Conservation (phyloP, 2,797 vertebrate genomes). For the Furcifer pardalis region DNA sequence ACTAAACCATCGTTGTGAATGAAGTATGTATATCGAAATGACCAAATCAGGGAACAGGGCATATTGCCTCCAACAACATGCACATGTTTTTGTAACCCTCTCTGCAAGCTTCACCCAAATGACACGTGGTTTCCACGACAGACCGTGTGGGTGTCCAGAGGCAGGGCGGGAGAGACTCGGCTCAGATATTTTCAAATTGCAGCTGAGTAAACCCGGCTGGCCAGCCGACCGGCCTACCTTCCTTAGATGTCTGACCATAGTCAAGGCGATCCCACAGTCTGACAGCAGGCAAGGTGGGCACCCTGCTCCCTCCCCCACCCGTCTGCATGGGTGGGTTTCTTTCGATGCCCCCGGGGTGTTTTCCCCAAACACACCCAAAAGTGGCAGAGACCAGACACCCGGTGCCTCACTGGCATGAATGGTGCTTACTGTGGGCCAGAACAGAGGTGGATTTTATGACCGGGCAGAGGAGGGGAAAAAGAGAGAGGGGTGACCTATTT, state of each 20-base stretch:
- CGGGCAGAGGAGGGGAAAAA: background rate
- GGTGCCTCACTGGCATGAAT: slow-evolving; percentile 7
- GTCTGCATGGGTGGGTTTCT: background rate
- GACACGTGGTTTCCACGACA: background rate
- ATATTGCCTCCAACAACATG: too few relatives aligned
- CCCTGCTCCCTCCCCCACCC: background rate
- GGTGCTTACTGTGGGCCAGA: slow-evolving; percentile 16
- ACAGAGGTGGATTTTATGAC: slow-evolving; percentile 11
- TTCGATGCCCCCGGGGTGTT: slow-evolving; percentile 13
- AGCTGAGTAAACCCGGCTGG: background rate
- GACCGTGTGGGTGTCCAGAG: slow-evolving; percentile 11
- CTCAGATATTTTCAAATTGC: slow-evolving; percentile 17
- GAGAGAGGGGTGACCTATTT: background rate
- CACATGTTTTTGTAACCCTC: background rate
- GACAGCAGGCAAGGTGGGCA: background rate
- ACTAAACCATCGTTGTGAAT: too few relatives aligned
- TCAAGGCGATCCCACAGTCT: background rate
- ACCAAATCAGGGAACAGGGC: too few relatives aligned
- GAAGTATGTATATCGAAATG: too few relatives aligned
- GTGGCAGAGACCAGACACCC: slow-evolving; percentile 20
- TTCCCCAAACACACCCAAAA: background rate
- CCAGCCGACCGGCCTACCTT: background rate
- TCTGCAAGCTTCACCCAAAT: background rate
- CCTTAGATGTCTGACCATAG: background rate
- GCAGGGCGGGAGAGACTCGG: background rate